A percentile compares a stretch with the other conserved stretches of the same genome.
Evolutionary conservation across 2,797 vertebrate species (phyloP).

Genomic region (Harpagifer antarcticus): DNA sequence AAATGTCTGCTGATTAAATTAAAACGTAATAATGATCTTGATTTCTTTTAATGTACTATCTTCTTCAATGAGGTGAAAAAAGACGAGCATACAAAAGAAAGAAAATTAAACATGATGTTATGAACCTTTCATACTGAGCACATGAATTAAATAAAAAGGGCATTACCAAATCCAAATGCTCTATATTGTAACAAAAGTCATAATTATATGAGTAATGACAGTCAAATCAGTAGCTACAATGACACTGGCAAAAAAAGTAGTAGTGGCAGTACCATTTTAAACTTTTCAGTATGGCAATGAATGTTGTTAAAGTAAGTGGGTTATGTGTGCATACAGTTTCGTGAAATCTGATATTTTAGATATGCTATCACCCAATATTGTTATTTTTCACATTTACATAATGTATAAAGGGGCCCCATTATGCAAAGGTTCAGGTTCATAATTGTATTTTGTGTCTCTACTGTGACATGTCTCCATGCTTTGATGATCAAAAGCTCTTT

Average conservation of each 20-base stretch:
- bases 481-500: no score
- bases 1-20: conserved; percentile 8
- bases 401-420: background rate
- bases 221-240: background rate
- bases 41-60: background rate
- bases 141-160: background rate
- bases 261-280: conserved; percentile 39
- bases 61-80: background rate
- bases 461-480: no score
- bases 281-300: conserved; percentile 12
- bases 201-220: background rate
- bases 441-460: no score
- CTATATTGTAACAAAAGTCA: no score
- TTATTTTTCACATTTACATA: background rate
- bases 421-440: background rate
- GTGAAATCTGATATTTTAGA: conserved; percentile 11
- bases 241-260: conserved; percentile 3
- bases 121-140: background rate
- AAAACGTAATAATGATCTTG: background rate
- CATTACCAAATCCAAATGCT: no score
- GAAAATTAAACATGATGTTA: background rate
- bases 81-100: background rate
- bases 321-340: background rate
- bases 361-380: conserved; percentile 2
- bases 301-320: conserved; percentile 4